phyloP scores from a whole-genome alignment of 64 coral and sea anemone genomes.

The Anthopleura sola region DNA sequence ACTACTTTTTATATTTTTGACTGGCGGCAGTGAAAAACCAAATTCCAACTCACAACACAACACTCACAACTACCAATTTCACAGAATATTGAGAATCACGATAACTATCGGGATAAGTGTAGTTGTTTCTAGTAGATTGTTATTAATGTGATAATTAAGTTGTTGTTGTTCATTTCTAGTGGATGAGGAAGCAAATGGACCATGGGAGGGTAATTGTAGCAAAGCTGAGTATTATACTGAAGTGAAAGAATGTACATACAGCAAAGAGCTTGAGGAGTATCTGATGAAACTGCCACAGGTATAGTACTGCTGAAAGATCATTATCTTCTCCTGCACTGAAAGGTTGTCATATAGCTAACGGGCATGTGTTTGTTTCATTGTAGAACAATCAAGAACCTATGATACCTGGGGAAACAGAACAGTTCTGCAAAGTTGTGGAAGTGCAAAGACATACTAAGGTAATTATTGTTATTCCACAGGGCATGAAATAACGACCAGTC shows the following conservation, averaged over 20 bases:
- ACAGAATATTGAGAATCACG: too few relatives aligned
- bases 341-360: too few relatives aligned
- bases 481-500: too few relatives aligned
- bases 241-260: constrained; percentile 69
- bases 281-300: constrained; percentile 62
- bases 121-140: too few relatives aligned
- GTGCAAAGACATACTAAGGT: constrained; percentile 76
- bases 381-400: not conserved
- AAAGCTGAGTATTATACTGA: constrained; percentile 68
- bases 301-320: not conserved
- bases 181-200: constrained; percentile 81
- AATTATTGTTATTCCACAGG: too few relatives aligned
- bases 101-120: too few relatives aligned
- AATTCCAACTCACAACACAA: too few relatives aligned
- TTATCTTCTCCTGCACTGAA: not conserved
- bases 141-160: not conserved
- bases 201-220: constrained; percentile 72
- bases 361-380: not conserved
- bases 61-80: too few relatives aligned
- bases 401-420: constrained; percentile 26
- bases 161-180: constrained; percentile 41
- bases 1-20: too few relatives aligned
- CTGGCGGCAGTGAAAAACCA: too few relatives aligned
- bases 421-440: constrained; percentile 85
- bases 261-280: constrained; percentile 56